Base-by-base conservation (phyloP, 1,140 invertebrate species). In the Aleiodes sp. region DNA sequence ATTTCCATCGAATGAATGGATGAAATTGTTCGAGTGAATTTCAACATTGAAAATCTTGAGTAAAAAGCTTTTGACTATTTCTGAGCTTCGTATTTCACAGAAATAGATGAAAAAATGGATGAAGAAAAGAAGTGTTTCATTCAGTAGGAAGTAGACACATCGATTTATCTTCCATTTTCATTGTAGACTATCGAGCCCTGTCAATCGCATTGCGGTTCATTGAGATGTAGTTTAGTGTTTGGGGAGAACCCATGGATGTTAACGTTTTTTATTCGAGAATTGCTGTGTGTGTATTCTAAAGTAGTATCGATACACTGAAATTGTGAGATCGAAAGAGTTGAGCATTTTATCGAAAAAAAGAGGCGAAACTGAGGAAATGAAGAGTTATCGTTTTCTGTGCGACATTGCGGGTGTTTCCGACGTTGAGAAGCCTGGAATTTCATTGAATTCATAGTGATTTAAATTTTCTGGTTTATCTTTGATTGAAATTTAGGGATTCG, bases 181-280 rank as follows among this genome's bases (percentile, higher is more conserved):
- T 46, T 46, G 41, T 19, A 4, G 41, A 46, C 41, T 46, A 46
- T 46, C 41, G 41, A 9, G 14, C n/a, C 8, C 41, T 46, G 41
- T 46, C 41, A 46, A 46, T 46, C 41, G 41, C 41, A 46, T 46
- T 46, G 41, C 41, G 41, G 41, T 46, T 46, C 41, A 46, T 46
- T 46, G 41, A 46, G 41, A 46, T 19, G 41, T 46, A 46, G 8
- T 46, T 46, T 46, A 4, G 41, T n/a, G 41, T 46, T 46, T 46
- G 31, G n/a, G n/a, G n/a, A n/a, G n/a, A n/a, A n/a, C n/a, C 31
- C 31, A 4, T 6, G 31, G 41, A 2, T 46, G 41, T 46, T 46
- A 46, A n/a, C n/a, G n/a, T n/a, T n/a, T n/a, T n/a, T n/a, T n/a
- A n/a, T n/a, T n/a, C 16, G 14, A 7, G 16, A 4, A 46, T 46